Evolutionary conservation across 1,140 invertebrate genomes (phyloP).

Genomic region (Drosophila guanche): DNA sequence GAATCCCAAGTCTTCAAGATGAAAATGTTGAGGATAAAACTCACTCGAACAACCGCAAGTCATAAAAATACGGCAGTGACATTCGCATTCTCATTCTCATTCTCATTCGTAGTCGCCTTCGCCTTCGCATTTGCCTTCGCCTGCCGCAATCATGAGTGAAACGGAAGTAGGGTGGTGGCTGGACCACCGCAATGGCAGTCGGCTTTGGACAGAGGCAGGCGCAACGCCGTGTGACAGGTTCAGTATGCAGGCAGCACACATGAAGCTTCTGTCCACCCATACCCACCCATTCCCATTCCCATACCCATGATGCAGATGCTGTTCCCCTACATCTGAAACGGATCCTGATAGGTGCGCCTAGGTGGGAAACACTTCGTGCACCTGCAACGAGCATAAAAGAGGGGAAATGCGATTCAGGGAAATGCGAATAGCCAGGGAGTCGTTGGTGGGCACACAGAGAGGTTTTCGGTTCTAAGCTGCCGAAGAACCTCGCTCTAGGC

Average conservation of each 20-base stretch:
- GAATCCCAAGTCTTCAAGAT: too few species aligned
- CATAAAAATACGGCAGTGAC: conserved; percentile 36
- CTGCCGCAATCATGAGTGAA: conserved; percentile 9
- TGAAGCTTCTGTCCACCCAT: neutral
- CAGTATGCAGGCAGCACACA: neutral
- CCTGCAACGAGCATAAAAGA: neutral
- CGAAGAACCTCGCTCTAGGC: too few species aligned
- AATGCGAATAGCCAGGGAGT: too few species aligned
- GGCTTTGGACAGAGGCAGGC: neutral
- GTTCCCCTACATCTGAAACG: conserved; percentile 27
- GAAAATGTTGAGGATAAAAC: conserved; percentile 1
- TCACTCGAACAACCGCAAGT: conserved; percentile 33
- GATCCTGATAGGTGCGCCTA: conserved; percentile 31
- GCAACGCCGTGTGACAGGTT: neutral
- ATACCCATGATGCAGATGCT: conserved; percentile 18
- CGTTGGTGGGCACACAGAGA: conserved; percentile 5
- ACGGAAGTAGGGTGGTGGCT: neutral
- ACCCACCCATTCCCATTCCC: neutral
- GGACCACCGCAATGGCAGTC: too few species aligned
- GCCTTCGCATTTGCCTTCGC: neutral
- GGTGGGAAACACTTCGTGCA: neutral
- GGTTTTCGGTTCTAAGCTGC: too few species aligned
- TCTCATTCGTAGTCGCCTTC: too few species aligned
- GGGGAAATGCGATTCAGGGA: neutral
- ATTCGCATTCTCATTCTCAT: conserved; percentile 12